Conservation (phyloP, 2,113 vertebrate genomes). For the Cacatua alba region DNA sequence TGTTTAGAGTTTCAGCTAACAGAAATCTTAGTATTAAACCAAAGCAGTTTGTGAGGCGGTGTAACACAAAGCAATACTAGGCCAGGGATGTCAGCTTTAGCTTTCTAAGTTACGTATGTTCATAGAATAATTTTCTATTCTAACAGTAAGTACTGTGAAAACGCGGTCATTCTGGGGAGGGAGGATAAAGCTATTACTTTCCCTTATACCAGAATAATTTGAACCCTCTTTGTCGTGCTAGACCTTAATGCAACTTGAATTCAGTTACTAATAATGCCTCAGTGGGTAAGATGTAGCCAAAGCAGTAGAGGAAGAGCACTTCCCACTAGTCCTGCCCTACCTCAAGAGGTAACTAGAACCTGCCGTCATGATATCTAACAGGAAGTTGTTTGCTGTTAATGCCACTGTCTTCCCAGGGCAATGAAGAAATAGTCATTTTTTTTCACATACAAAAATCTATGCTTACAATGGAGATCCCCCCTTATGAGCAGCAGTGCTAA, state of each 20-base stretch:
- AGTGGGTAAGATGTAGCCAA: background rate
- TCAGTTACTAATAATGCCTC: background rate
- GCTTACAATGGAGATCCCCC: background rate
- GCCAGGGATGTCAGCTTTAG: background rate
- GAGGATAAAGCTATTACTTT: background rate
- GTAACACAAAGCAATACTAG: background rate
- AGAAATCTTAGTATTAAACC: background rate
- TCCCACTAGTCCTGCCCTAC: background rate
- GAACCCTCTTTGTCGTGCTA: background rate
- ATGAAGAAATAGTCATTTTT: background rate
- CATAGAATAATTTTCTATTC: background rate
- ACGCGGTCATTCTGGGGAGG: background rate
- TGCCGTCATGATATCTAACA: background rate
- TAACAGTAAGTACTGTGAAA: background rate
- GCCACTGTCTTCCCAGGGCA: background rate
- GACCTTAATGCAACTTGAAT: background rate
- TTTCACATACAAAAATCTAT: background rate
- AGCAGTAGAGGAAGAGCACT: background rate
- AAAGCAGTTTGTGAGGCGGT: background rate
- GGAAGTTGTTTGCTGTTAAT: background rate
- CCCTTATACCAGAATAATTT: background rate
- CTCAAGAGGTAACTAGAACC: background rate
- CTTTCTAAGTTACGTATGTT: background rate
- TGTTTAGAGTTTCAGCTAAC: background rate
- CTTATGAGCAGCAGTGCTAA: background rate